A percentile compares a stretch with the other conserved stretches of the same genome.
These are phyloP conservation scores for Mechanitis messenoides DNA, from an alignment of 2,888 invertebrate species.

Conservation along the genomic window DNA sequence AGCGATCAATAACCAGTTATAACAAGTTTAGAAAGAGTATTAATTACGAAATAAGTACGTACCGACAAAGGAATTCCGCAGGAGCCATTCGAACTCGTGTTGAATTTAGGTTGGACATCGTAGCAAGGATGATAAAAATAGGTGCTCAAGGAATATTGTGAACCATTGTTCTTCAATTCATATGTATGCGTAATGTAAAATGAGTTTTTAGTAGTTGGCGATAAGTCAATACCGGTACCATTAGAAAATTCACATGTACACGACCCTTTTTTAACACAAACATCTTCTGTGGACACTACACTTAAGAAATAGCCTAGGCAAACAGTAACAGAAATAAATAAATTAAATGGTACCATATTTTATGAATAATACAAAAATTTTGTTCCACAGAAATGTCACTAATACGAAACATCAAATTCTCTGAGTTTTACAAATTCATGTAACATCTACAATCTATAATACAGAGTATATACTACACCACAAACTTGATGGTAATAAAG, in stretches of 20 bases:
- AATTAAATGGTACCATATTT: conserved; percentile 10
- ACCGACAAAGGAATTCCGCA: conserved; percentile 50
- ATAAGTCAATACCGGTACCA: conserved; percentile 69
- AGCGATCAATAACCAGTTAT: conserved; percentile 2
- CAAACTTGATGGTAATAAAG: too few relatives aligned
- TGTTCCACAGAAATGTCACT: not conserved
- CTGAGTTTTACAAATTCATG: too few relatives aligned
- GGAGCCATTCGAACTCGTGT: conserved; percentile 37
- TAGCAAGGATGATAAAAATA: conserved; percentile 66
- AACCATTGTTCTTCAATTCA: conserved; percentile 34
- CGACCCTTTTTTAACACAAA: conserved; percentile 53
- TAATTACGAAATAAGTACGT: conserved; percentile 31
- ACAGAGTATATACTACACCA: too few relatives aligned
- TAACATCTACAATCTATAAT: too few relatives aligned
- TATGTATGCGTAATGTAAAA: conserved; percentile 51
- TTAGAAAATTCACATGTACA: conserved; percentile 66
- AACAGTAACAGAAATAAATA: conserved; percentile 11
- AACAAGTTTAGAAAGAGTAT: conserved; percentile 19
- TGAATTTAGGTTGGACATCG: conserved; percentile 43
- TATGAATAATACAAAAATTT: not conserved
- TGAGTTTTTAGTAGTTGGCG: conserved; percentile 43
- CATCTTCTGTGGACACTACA: conserved; percentile 37
- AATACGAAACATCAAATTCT: not conserved
- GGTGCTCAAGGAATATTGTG: conserved; percentile 45
- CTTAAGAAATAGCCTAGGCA: conserved; percentile 17